Conservation (phyloP, 1,140 invertebrate genomes). For the Papilio glaucus region DNA sequence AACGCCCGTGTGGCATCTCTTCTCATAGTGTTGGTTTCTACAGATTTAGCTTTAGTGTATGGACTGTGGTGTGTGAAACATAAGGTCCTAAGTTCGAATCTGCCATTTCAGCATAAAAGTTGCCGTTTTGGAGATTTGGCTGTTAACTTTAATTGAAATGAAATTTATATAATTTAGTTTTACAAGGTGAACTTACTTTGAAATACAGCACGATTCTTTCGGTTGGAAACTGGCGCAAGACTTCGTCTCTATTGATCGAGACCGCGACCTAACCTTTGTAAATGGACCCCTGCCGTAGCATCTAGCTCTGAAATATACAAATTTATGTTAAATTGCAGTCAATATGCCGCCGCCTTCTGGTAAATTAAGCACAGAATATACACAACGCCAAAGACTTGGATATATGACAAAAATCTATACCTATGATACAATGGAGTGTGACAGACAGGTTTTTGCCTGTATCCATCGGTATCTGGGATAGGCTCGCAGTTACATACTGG, state of each 20-base stretch:
- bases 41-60: too few species aligned
- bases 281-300: constrained; percentile 45
- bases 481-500: constrained; percentile 47
- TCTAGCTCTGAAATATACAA: constrained; percentile 51
- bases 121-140: too few species aligned
- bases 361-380: too few species aligned
- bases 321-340: not conserved
- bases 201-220: constrained; percentile 42
- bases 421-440: constrained; percentile 70
- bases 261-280: constrained; percentile 48
- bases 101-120: too few species aligned
- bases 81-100: too few species aligned
- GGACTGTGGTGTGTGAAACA: too few species aligned
- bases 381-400: too few species aligned
- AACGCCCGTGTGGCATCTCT: too few species aligned
- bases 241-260: constrained; percentile 52
- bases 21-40: too few species aligned
- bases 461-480: constrained; percentile 46
- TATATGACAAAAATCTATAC: too few species aligned
- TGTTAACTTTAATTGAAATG: not conserved
- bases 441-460: constrained; percentile 68
- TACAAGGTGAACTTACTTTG: constrained; percentile 52
- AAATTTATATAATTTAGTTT: too few species aligned
- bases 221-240: constrained; percentile 58
- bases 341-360: too few species aligned